Evolutionary conservation across 1,140 invertebrate species (phyloP), one percentile per base, ranked within the genome.

Genomic region (Hesperophylax magnus): DNA sequence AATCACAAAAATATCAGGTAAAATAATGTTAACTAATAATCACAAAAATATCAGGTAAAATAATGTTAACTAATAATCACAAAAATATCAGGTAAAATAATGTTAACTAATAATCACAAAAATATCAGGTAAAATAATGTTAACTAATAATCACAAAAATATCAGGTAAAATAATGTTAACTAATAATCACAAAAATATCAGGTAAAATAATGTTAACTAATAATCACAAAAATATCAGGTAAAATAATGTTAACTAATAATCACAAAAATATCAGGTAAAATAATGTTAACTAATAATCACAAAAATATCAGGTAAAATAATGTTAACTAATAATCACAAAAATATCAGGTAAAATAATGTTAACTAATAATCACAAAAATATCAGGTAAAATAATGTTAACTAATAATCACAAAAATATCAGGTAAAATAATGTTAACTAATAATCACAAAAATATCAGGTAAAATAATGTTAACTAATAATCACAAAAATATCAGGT

Each of bases 181-280:
- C 20, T 24, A 24, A 14, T 11, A 24, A 61, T 61, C 14, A 47
- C 39, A 2, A 9, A 61, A 14, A 27, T 15, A 58, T 24, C 18
- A 61, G 58, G 58, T 24, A 61, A 61, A 61, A 61, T 61, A 61
- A 61, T 22, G 4, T 61, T 61, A n/a, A n/a, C n/a, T n/a, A n/a
- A n/a, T n/a, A n/a, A n/a, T n/a, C n/a, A 47, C 39, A 47, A 47
- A 47, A 24, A 24, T 20, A 9, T 24, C 18, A 61, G 58, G 58
- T 24, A 61, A 61, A 61, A 61, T 61, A 61, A 61, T 22, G 4
- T 61, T 61, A n/a, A n/a, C n/a, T n/a, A n/a, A n/a, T n/a, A n/a
- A n/a, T n/a, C n/a, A 47, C 39, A 47, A 47, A 47, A 24, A 24
- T 20, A 9, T 24, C 18, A 61, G 58, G 58, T 24, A 61, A 61